Evolutionary conservation across 1,140 invertebrate species (phyloP).

Genomic region (Drosophila lacteicornis): DNA sequence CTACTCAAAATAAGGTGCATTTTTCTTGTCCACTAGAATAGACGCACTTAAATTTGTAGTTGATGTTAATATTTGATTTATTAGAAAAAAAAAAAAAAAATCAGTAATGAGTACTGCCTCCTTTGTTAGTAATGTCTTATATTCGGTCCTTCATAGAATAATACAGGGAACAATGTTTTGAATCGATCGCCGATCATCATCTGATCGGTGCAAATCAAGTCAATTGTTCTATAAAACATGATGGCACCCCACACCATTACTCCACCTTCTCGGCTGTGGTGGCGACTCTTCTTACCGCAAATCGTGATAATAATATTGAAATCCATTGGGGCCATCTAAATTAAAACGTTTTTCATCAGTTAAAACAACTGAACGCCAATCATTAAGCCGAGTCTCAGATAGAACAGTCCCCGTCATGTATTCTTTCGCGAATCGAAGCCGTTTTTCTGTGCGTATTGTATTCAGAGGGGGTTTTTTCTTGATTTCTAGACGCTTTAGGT

Average conservation of each 20-base stretch:
- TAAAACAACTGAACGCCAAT: slow-evolving; percentile 34
- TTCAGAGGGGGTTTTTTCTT: slow-evolving; percentile 31
- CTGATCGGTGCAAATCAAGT: too few species aligned
- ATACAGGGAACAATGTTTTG: neutral
- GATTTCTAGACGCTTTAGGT: slow-evolving; percentile 35
- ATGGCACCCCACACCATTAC: neutral
- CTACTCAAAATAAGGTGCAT: too few species aligned
- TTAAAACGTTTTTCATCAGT: slow-evolving; percentile 37
- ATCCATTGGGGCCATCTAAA: slow-evolving; percentile 6
- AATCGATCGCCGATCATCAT: too few species aligned
- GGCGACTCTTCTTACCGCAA: slow-evolving; percentile 23
- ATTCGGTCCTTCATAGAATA: neutral
- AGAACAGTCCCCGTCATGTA: slow-evolving; percentile 26
- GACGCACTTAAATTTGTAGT: too few species aligned
- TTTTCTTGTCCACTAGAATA: too few species aligned
- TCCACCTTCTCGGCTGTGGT: slow-evolving; percentile 16
- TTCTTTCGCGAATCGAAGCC: slow-evolving; percentile 30
- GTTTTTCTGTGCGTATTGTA: slow-evolving; percentile 26
- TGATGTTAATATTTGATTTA: neutral
- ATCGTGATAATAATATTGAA: slow-evolving; percentile 28
- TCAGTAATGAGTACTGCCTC: neutral
- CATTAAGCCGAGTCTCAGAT: slow-evolving; percentile 32
- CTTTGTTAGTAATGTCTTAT: neutral
- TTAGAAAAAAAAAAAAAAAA: neutral
- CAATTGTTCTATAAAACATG: too few species aligned